A percentile compares a stretch with the other conserved stretches of the same genome.
These are phyloP conservation scores for Taxidea taxus DNA, from an alignment of 2,113 vertebrate genomes.

Conservation along the genomic window DNA sequence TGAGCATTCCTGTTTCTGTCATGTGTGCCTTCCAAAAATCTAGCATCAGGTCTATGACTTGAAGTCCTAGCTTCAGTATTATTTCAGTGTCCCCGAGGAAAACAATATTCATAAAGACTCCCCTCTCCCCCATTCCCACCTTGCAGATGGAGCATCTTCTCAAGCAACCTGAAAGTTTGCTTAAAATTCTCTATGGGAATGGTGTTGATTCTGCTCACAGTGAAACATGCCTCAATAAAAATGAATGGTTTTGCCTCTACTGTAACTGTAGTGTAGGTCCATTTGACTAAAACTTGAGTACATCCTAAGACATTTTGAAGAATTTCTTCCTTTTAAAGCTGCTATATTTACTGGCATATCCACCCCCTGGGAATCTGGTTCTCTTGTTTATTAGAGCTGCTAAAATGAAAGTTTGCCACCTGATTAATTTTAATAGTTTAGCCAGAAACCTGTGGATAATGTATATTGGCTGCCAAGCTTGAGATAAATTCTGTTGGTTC, in stretches of 20 bases:
- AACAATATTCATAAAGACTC: not conserved
- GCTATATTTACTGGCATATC: conserved; percentile 76
- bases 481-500: conserved; percentile 78
- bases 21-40: not conserved
- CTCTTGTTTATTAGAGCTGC: conserved; percentile 81
- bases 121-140: not conserved
- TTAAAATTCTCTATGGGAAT: not conserved
- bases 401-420: conserved; percentile 84
- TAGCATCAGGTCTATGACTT: not conserved
- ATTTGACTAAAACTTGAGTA: conserved; percentile 68
- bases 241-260: conserved; percentile 22
- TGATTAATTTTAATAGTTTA: conserved; percentile 85
- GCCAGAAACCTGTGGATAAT: conserved; percentile 77
- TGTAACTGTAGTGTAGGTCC: conserved; percentile 54
- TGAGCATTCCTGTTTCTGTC: not conserved
- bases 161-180: not conserved
- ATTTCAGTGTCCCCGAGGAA: not conserved
- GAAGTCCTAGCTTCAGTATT: not conserved
- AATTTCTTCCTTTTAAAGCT: conserved; percentile 68
- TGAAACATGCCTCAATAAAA: conserved; percentile 59
- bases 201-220: not conserved
- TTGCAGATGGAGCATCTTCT: not conserved
- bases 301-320: conserved; percentile 62
- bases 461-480: conserved; percentile 73
- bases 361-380: conserved; percentile 54